Base-by-base conservation (phyloP, 2,113 vertebrate genomes). In the Siniperca knerii region DNA sequence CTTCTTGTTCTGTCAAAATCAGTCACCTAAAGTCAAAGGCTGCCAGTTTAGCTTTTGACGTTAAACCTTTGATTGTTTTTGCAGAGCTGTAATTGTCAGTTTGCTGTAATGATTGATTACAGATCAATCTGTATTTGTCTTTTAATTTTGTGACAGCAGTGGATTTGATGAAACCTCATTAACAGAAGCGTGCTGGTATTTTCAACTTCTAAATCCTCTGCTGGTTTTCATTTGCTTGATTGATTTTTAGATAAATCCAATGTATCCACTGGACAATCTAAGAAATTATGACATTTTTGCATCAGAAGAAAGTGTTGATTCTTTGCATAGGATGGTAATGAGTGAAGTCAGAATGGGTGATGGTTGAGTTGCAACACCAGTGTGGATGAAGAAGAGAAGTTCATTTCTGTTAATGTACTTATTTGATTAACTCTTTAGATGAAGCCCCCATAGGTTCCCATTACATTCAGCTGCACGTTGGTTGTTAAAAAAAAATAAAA, bases 381-480 rank as follows among this genome's bases (percentile, higher is more conserved):
- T 68, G 20, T 25, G 6, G 8, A 64, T 20, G 4, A 35, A 60
- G n/a, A n/a, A 67, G 6, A 29, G 21, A 40, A n/a, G 37, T 35
- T 35, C 0, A 4, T 54, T n/a, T n/a, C 20, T 57, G 13, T 72
- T 33, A 48, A 66, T 4, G 48, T 50, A 15, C 4, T 64, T 10
- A 35, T 23, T 73, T 48, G 25, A 8, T 67, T 33, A 35, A 57
- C 18, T 55, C 13, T 4, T 74, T 33, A 25, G 55, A 60, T 0
- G 10, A 78, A 62, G 33, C 50, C 50, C 71, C 50, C 8, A 10
- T 29, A 55, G 23, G 52, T 60, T 64, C 10, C 25, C 50, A 35
- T 74, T 84, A 4, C 54, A 66, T 42, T 71, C 18, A 77, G 48
- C 20, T 82, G 79, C 69, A 75, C 75, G 84, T 54, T 20, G 8